Conservation (phyloP, 2,888 invertebrate species). For the Plusia festucae region DNA sequence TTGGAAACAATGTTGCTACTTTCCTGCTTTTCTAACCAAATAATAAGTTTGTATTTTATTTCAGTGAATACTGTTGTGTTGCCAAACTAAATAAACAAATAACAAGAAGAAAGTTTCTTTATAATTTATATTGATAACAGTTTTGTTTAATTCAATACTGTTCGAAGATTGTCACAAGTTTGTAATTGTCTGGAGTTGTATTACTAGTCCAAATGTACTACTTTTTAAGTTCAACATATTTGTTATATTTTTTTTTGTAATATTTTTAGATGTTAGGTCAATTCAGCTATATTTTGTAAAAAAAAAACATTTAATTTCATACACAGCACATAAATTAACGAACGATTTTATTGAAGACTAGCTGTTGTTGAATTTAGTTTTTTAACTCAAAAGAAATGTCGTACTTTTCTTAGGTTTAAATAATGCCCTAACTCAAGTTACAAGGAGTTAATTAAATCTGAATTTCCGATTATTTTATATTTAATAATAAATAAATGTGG, state of each 20-base stretch:
- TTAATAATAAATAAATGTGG: too few relatives aligned
- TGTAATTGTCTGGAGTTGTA: not conserved
- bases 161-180: not conserved
- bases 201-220: not conserved
- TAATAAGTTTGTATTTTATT: conserved; percentile 38
- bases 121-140: conserved; percentile 6
- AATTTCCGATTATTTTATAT: too few relatives aligned
- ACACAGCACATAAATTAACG: not conserved
- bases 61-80: conserved; percentile 22
- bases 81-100: conserved; percentile 12
- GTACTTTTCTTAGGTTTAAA: too few relatives aligned
- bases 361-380: too few relatives aligned
- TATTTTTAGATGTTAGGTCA: too few relatives aligned
- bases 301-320: not conserved
- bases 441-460: too few relatives aligned
- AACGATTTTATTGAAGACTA: not conserved
- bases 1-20: conserved; percentile 35
- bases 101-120: conserved; percentile 18
- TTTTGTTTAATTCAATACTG: not conserved
- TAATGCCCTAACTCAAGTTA: too few relatives aligned
- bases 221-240: too few relatives aligned
- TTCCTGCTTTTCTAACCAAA: conserved; percentile 34
- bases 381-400: too few relatives aligned
- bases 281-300: not conserved
- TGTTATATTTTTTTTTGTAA: too few relatives aligned